These are phyloP conservation scores for Caenorhabditis angaria DNA, from an alignment of 2,888 invertebrate genomes.

Conservation along the genomic window DNA sequence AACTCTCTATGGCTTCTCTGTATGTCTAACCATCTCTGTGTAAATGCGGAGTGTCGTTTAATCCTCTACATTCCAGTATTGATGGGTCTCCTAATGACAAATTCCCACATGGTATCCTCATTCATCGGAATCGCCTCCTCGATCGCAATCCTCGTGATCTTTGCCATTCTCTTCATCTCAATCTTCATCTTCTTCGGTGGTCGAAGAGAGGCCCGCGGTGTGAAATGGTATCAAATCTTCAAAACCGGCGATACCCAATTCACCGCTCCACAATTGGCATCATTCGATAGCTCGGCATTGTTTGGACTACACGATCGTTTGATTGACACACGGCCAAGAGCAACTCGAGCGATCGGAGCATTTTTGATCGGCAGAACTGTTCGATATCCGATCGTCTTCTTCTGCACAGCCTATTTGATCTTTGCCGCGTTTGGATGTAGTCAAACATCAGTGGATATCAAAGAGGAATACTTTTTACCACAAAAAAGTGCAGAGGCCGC, in stretches of 20 bases:
- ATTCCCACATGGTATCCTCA: conserved; percentile 51
- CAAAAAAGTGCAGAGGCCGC: conserved; percentile 34
- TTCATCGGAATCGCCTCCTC: conserved; percentile 60
- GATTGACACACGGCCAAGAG: conserved; percentile 58
- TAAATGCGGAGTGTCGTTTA: too few relatives aligned
- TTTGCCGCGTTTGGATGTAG: conserved; percentile 61
- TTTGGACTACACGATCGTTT: conserved; percentile 66
- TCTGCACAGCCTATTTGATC: conserved; percentile 62
- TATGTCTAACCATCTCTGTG: too few relatives aligned
- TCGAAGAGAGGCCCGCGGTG: conserved; percentile 66
- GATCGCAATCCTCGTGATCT: conserved; percentile 56
- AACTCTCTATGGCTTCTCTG: too few relatives aligned
- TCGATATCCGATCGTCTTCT: conserved; percentile 51
- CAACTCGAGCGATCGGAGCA: conserved; percentile 56
- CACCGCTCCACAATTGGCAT: conserved; percentile 57
- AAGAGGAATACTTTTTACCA: conserved; percentile 63
- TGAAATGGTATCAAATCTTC: conserved; percentile 70
- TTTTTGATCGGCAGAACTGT: conserved; percentile 42
- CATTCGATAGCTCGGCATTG: conserved; percentile 50
- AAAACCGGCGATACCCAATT: conserved; percentile 67
- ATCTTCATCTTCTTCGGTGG: conserved; percentile 63
- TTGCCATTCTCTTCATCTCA: conserved; percentile 59
- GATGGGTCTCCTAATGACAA: conserved; percentile 47
- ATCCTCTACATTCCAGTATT: too few relatives aligned
- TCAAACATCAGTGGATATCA: conserved; percentile 45